Conservation (phyloP, 1,140 invertebrate genomes). For the Phthorimaea operculella region DNA sequence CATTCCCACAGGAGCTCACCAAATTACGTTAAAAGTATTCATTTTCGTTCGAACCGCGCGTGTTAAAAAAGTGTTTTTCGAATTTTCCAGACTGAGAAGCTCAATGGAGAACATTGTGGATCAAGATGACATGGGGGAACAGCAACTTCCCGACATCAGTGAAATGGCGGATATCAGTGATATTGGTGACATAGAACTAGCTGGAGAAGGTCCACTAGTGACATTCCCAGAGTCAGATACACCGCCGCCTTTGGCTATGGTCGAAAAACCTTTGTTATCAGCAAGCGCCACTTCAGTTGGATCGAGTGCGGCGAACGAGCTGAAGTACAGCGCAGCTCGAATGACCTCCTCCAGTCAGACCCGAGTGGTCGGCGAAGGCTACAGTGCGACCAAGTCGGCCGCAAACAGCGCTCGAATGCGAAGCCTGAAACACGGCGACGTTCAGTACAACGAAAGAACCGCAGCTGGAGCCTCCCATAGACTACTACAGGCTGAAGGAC, state of each 20-base stretch:
- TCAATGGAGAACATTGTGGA: slow-evolving; percentile 76
- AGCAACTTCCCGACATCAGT: slow-evolving; percentile 56
- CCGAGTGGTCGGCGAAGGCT: slow-evolving; percentile 83
- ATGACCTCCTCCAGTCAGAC: slow-evolving; percentile 84
- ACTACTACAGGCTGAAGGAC: slow-evolving; percentile 52
- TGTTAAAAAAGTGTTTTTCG: background rate
- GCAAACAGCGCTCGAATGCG: slow-evolving; percentile 84
- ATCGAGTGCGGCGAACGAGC: slow-evolving; percentile 54
- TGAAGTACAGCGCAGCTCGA: slow-evolving; percentile 79
- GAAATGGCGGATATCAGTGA: slow-evolving; percentile 60
- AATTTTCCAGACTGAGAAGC: slow-evolving; percentile 67
- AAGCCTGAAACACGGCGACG: slow-evolving; percentile 80
- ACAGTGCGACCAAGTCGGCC: slow-evolving; percentile 80
- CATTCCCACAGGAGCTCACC: slow-evolving; percentile 3
- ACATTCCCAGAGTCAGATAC: slow-evolving; percentile 83
- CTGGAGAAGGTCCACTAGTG: slow-evolving; percentile 70
- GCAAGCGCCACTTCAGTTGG: slow-evolving; percentile 40
- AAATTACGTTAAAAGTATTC: background rate
- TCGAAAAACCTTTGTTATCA: slow-evolving; percentile 60
- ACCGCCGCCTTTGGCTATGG: slow-evolving; percentile 63
- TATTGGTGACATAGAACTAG: slow-evolving; percentile 65
- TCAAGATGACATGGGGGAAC: slow-evolving; percentile 56
- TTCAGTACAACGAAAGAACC: slow-evolving; percentile 75
- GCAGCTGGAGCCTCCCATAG: slow-evolving; percentile 55
- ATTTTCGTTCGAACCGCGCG: background rate